Percentiles rank a stretch among this genome's conserved stretches.
Conservation (phyloP, 1,140 invertebrate species). For the Drosophila auraria region DNA sequence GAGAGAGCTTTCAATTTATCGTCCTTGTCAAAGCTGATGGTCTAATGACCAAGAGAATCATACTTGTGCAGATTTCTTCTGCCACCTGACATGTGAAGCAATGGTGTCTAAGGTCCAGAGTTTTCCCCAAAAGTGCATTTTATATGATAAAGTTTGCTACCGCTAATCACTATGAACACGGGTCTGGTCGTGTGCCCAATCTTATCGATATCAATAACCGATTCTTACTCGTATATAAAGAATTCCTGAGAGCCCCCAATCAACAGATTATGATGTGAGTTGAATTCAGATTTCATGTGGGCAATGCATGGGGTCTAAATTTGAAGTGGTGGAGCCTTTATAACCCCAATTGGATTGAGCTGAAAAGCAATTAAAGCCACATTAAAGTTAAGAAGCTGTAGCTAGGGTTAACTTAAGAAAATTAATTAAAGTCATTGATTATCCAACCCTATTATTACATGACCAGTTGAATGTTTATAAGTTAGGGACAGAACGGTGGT, state of each 20-base stretch:
- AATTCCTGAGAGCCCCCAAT: slow-evolving; percentile 10
- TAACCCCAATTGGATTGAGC: neutral
- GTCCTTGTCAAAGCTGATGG: too few species aligned
- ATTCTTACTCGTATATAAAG: neutral
- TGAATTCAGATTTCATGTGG: neutral
- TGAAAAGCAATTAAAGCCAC: neutral
- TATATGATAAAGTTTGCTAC: neutral
- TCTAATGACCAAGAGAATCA: neutral
- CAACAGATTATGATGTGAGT: neutral
- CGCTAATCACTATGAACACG: neutral
- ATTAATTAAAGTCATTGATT: neutral
- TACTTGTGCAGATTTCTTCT: neutral
- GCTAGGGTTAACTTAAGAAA: neutral
- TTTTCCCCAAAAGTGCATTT: neutral
- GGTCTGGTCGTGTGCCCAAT: neutral
- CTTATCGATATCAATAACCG: slow-evolving; percentile 4
- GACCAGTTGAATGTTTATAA: too few species aligned
- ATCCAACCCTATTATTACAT: neutral
- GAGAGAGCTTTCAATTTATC: too few species aligned
- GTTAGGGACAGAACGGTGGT: too few species aligned
- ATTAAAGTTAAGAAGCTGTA: neutral
- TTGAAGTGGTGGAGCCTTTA: neutral
- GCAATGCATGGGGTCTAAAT: neutral
- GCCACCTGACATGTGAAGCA: too few species aligned
- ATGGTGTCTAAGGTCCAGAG: neutral